Evolutionary conservation across 1,140 invertebrate genomes (phyloP).

Genomic region (Laupala kohalensis): DNA sequence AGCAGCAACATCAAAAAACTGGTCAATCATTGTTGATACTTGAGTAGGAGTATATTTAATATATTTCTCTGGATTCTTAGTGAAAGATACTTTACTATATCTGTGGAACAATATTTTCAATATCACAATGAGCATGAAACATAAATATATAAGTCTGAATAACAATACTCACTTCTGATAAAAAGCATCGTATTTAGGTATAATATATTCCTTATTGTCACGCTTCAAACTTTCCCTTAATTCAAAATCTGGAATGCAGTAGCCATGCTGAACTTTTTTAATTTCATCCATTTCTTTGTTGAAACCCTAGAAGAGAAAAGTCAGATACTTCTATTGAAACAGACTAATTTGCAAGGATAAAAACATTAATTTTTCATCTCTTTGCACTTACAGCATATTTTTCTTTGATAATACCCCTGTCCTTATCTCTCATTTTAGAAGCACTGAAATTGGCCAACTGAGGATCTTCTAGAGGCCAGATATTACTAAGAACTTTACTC

Average conservation of each 20-base stretch:
- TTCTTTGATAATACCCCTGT: conserved; percentile 84
- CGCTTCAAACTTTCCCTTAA: conserved; percentile 66
- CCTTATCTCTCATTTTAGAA: conserved; percentile 74
- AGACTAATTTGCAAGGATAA: neutral
- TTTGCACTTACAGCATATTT: conserved; percentile 64
- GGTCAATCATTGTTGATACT: conserved; percentile 61
- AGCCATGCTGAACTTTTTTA: conserved; percentile 68
- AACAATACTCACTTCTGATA: conserved; percentile 46
- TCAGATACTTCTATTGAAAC: neutral
- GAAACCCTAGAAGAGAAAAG: conserved; percentile 49
- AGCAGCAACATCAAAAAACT: conserved; percentile 71
- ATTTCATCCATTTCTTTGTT: conserved; percentile 92
- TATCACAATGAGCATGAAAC: too few species aligned
- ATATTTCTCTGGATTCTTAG: conserved; percentile 90
- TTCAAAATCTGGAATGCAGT: conserved; percentile 85
- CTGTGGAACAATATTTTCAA: conserved; percentile 37
- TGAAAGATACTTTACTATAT: conserved; percentile 60
- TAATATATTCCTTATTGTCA: conserved; percentile 72
- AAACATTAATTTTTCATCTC: neutral
- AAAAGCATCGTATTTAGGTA: conserved; percentile 72
- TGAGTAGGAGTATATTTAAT: conserved; percentile 81
- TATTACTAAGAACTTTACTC: conserved; percentile 66
- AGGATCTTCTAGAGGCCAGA: conserved; percentile 50
- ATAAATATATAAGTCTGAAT: too few species aligned
- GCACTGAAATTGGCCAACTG: conserved; percentile 37